Percentiles rank a stretch among this genome's conserved stretches.
Evolutionary conservation across 2,888 invertebrate genomes (phyloP).

Genomic region (Synergus japonicus): DNA sequence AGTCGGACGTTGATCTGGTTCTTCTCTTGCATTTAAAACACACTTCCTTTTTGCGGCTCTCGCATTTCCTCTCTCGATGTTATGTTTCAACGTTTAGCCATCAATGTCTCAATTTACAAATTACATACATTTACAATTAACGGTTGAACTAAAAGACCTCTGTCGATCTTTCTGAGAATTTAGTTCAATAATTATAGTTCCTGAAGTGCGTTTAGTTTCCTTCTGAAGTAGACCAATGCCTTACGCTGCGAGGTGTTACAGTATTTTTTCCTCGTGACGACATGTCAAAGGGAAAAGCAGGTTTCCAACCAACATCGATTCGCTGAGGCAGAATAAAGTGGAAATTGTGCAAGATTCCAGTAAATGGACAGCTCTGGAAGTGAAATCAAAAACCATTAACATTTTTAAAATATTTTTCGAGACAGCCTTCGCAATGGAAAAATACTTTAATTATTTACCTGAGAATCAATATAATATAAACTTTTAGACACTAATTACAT

Average conservation of each 20-base stretch:
- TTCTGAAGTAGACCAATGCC: neutral
- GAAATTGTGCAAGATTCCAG: constrained; percentile 6
- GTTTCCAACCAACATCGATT: neutral
- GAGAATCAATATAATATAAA: neutral
- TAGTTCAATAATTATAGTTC: neutral
- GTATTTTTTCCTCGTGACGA: neutral
- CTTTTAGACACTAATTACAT: neutral
- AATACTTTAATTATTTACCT: too few species aligned
- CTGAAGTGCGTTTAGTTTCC: constrained; percentile 22
- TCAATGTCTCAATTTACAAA: constrained; percentile 8
- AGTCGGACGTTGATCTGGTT: constrained; percentile 64
- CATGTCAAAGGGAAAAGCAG: constrained; percentile 18
- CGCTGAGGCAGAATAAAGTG: neutral
- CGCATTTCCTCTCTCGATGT: constrained; percentile 18
- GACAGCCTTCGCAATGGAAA: neutral
- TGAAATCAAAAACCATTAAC: neutral
- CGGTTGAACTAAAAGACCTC: neutral
- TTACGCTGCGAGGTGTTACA: constrained; percentile 10
- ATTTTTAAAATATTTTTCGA: neutral
- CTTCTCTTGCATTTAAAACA: constrained; percentile 63
- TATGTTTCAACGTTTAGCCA: neutral
- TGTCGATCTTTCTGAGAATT: constrained; percentile 1
- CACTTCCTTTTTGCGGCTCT: constrained; percentile 62
- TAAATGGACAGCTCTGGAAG: neutral
- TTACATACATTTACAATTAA: constrained; percentile 7